Base-by-base conservation (phyloP, 2,113 vertebrate genomes). In the Grammomys surdaster region DNA sequence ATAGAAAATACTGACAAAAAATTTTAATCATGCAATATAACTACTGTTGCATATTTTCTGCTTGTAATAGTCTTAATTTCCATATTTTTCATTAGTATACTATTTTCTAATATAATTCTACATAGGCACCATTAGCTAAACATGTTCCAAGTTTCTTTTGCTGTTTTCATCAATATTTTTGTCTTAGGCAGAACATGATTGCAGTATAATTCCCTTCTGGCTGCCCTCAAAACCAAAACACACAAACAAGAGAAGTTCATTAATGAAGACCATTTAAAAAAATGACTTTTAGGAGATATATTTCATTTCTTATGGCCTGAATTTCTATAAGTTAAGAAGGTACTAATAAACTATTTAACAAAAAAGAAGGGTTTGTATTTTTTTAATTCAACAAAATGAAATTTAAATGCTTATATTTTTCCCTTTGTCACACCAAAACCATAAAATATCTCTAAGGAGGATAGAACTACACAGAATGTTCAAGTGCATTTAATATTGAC, bases 91-190 rank as follows among this genome's bases (percentile, higher is more conserved):
- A 82, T 60, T 88, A 33, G 54, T 28, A 43, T 91, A 76, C 40
- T 95, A 88, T 77, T 93, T 91, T 92, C 78, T 80, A 9, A 78
- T 84, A 36, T 69, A 85, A 89, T 86, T 93, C 60, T 46, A 80
- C 20, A 40, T 75, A 91, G 33, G 20, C 11, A 70, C 65, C 28
- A 70, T 31, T 91, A 87, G 26, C 6, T 93, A 96, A 77, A 48
- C 33, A 70, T 7, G 56, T 33, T 95, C 86, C 17, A 89, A 90
- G 16, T 24, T 20, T 82, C 67, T 69, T 73, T 90, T 77, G 78
- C 24, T 63, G 5, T 33, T 75, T 87, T 40, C 36, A 26, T 22
- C 69, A 93, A 73, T 93, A 76, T 43, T n/a, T 78, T 73, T 65
- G 0, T 58, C 46, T 91, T 93, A 95, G 40, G 13, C 89, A 90